Evolutionary conservation across 2,797 vertebrate species (phyloP), one percentile per base, ranked within the genome.

Genomic region (Chiroxiphia lanceolata): DNA sequence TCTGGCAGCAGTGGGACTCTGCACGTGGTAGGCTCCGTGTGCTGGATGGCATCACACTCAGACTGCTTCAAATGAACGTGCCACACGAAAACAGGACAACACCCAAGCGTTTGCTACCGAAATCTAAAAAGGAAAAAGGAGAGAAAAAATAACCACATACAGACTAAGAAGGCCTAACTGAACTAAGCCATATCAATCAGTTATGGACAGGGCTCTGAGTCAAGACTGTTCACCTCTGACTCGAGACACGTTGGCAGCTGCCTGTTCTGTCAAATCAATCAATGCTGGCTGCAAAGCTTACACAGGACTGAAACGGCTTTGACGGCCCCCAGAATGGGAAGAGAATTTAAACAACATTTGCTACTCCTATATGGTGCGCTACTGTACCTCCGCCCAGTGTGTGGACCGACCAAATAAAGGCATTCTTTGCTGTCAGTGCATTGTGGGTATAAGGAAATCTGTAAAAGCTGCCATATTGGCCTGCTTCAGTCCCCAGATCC

Each of bases 361-460:
- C 97, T 97, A 47, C 97, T 96, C 96, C 92, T 82, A 81, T 31
- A 84, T 31, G 92, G 97, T 96, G 97, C 87, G 61, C 96, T 83
- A 25, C 93, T 18, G 96, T 90, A 96, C 97, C 97, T 96, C 94
- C 69, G 95, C 98, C 97, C 94, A 44, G 86, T 31, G 95, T 93
- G 96, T 90, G 98, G 98, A 98, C 98, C 96, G 91, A 98, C 97
- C 98, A 97, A 97, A 97, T 94, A 97, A 95, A 97, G 97, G 98
- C 98, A 98, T 98, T 98, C 98, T 99, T 98, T 98, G 98, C 98
- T 98, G 98, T 98, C 98, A 98, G 98, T 98, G 98, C 98, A 98
- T 98, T 98, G 98, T 98, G 99, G 98, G 98, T 98, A 97, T 98
- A 98, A 98, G 98, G 98, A 98, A 98, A 98, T 97, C 98, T 97